A percentile compares a stretch with the other conserved stretches of the same genome.
Evolutionary conservation across 2,888 invertebrate species (phyloP).

Genomic region (Muscina levida): DNA sequence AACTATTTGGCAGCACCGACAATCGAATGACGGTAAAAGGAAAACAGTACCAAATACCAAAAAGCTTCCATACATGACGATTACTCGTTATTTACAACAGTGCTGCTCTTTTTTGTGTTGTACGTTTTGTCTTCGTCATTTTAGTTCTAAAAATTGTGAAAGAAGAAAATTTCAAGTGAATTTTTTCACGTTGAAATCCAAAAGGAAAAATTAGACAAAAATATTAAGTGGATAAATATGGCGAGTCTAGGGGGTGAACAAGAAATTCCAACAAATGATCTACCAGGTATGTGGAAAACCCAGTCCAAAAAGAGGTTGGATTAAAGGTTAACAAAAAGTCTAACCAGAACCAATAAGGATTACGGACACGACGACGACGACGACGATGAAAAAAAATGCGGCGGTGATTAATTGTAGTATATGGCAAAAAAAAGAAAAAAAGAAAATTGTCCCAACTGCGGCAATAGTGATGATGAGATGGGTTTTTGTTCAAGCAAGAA

Average conservation of each 20-base stretch:
- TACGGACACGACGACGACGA: constrained; percentile 15
- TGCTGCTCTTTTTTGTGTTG: constrained; percentile 48
- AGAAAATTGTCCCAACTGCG: constrained; percentile 42
- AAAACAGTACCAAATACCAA: constrained; percentile 61
- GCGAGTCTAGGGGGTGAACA: constrained; percentile 80
- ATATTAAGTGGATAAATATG: constrained; percentile 78
- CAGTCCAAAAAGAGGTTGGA: constrained; percentile 19
- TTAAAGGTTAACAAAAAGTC: constrained; percentile 35
- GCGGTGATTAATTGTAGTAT: constrained; percentile 57
- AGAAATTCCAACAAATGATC: constrained; percentile 79
- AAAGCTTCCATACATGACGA: too few relatives aligned
- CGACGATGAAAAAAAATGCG: constrained; percentile 53
- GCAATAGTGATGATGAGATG: constrained; percentile 51
- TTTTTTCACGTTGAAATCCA: constrained; percentile 68
- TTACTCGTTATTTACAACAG: constrained; percentile 61
- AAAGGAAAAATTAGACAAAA: constrained; percentile 41
- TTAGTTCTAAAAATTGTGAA: constrained; percentile 74
- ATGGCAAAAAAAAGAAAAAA: constrained; percentile 53
- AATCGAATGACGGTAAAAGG: constrained; percentile 33
- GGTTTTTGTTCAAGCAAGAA: too few relatives aligned
- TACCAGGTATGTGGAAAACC: constrained; percentile 78
- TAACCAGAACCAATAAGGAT: constrained; percentile 37
- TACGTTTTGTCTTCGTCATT: constrained; percentile 70
- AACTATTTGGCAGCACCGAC: too few relatives aligned
- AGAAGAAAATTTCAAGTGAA: constrained; percentile 76